phyloP scores from a whole-genome alignment of 1,140 invertebrate species.

The Drosophila ercepeae region DNA sequence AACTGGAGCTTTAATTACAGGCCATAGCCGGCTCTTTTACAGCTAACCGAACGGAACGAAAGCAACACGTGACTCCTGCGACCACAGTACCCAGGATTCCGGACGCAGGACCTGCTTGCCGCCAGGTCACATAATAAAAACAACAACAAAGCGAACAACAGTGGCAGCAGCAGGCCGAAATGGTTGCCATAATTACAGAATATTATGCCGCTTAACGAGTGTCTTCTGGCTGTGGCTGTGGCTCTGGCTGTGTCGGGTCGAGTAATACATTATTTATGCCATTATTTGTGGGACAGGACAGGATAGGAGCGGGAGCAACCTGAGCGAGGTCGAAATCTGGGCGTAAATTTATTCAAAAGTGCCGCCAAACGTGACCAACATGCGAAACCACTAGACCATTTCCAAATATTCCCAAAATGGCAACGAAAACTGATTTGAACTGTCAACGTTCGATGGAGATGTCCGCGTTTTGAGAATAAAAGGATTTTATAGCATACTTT shows the following conservation, averaged over 20 bases:
- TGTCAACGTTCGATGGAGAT: conserved; percentile 3
- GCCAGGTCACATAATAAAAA: background rate
- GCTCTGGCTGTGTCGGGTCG: background rate
- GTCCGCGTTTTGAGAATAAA: conserved; percentile 10
- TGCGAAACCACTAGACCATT: conserved; percentile 10
- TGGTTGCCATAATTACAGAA: conserved; percentile 52
- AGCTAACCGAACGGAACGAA: conserved; percentile 43
- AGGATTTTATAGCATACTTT: conserved; percentile 6
- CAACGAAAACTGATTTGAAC: background rate
- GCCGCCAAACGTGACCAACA: conserved; percentile 34
- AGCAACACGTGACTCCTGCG: conserved; percentile 37
- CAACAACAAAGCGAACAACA: background rate
- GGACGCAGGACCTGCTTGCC: background rate
- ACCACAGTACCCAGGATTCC: conserved; percentile 11
- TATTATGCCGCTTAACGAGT: conserved; percentile 49
- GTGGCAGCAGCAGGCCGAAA: conserved; percentile 15
- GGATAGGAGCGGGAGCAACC: background rate
- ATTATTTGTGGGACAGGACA: conserved; percentile 33
- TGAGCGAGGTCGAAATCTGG: conserved; percentile 24
- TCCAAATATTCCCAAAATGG: conserved; percentile 24
- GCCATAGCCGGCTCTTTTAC: conserved; percentile 49
- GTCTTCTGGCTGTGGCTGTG: conserved; percentile 21
- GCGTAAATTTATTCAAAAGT: conserved; percentile 43
- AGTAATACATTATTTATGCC: conserved; percentile 42
- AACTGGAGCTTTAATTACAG: conserved; percentile 66